These are phyloP conservation scores for Callorhinus ursinus DNA, from an alignment of 2,113 vertebrate genomes.

Conservation along the genomic window DNA sequence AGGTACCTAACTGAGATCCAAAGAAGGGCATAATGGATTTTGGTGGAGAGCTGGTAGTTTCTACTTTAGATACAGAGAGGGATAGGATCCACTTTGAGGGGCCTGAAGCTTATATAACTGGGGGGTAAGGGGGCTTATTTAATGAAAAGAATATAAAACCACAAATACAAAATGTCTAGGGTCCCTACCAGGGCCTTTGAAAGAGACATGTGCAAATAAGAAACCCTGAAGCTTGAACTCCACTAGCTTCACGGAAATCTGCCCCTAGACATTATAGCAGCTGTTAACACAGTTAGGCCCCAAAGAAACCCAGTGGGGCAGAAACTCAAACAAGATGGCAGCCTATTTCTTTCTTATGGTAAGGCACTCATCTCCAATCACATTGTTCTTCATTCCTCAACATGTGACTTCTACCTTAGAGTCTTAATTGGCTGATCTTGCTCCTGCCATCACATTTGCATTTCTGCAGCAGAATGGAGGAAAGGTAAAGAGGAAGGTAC, in stretches of 20 bases:
- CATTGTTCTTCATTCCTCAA: not conserved
- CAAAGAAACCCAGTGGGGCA: not conserved
- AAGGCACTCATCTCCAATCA: not conserved
- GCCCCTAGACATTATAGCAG: not conserved
- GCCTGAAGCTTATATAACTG: not conserved
- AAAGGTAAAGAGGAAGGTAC: too few relatives aligned
- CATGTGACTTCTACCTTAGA: not conserved
- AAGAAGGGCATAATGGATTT: not conserved
- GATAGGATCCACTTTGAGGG: not conserved
- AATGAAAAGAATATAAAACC: not conserved
- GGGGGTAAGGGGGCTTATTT: not conserved
- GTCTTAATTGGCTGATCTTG: not conserved
- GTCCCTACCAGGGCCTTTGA: not conserved
- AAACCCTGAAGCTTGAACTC: not conserved
- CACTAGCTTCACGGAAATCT: not conserved
- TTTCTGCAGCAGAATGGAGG: not conserved
- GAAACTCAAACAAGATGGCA: not conserved
- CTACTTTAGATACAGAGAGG: not conserved
- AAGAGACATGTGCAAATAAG: not conserved
- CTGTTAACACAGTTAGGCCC: not conserved
- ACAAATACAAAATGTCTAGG: not conserved
- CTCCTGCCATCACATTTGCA: not conserved
- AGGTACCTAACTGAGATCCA: not conserved
- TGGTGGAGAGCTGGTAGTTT: not conserved
- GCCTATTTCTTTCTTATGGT: not conserved